Conservation (phyloP, 2,888 invertebrate genomes). For the Geophilus truncorum region DNA sequence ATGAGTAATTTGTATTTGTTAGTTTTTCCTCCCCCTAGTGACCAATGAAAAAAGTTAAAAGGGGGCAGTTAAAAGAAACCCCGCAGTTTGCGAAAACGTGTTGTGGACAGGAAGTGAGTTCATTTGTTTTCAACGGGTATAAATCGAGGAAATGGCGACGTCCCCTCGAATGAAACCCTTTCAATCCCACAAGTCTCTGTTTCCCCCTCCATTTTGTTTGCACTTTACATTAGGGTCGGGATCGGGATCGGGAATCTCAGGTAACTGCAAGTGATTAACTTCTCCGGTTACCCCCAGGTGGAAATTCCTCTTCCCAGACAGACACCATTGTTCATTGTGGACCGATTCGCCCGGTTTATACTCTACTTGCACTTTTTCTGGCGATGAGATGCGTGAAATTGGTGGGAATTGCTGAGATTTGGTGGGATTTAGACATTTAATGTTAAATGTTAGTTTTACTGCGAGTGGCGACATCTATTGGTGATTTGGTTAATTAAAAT, state of each 20-base stretch:
- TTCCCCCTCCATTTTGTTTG: not conserved
- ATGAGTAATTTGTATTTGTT: not conserved
- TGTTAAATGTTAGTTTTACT: too few relatives aligned
- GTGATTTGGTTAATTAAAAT: too few relatives aligned
- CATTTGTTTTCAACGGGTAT: not conserved
- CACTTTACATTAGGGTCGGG: not conserved
- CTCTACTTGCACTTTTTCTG: too few relatives aligned
- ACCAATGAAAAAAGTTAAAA: not conserved
- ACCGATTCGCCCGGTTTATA: too few relatives aligned
- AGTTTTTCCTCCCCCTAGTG: not conserved
- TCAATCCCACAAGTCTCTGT: too few relatives aligned
- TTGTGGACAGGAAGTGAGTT: slow-evolving; percentile 4
- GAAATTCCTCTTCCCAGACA: too few relatives aligned
- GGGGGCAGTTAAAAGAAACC: not conserved
- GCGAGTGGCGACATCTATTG: too few relatives aligned
- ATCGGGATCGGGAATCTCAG: too few relatives aligned
- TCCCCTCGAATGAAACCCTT: not conserved
- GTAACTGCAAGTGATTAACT: not conserved
- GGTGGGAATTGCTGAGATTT: too few relatives aligned
- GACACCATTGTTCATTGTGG: not conserved
- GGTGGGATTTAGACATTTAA: too few relatives aligned
- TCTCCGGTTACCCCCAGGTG: not conserved
- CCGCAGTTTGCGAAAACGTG: not conserved
- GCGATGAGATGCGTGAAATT: too few relatives aligned
- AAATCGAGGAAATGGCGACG: not conserved